Evolutionary conservation across 2,888 invertebrate genomes (phyloP).

Genomic region (Tholera decimalis): DNA sequence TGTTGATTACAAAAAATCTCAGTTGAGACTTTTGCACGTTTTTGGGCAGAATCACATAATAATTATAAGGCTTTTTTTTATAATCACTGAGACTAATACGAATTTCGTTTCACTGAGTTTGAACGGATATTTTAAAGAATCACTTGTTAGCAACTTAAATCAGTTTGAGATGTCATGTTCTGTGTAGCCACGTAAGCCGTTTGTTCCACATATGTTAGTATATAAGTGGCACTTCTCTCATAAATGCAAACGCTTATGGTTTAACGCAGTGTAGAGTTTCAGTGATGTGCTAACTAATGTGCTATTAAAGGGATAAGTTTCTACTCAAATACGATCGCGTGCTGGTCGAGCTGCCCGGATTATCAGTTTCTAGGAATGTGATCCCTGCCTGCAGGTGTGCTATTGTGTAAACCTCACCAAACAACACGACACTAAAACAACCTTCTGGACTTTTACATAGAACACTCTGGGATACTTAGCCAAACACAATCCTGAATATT

Average conservation of each 20-base stretch:
- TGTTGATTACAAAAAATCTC: conserved; percentile 2
- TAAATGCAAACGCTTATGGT: background rate
- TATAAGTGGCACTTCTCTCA: background rate
- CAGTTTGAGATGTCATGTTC: background rate
- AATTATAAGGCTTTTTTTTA: too few relatives aligned
- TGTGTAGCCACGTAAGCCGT: background rate
- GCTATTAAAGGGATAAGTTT: conserved; percentile 9
- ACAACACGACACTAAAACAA: too few relatives aligned
- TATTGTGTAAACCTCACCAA: background rate
- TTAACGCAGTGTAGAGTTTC: conserved; percentile 15
- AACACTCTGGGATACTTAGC: too few relatives aligned
- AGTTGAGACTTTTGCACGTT: background rate
- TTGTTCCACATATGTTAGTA: conserved; percentile 2
- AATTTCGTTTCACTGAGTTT: background rate
- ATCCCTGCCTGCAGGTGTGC: conserved; percentile 12
- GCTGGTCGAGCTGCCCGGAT: background rate
- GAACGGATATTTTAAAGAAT: background rate
- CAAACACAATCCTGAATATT: too few relatives aligned
- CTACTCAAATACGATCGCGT: conserved; percentile 26
- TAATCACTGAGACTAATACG: background rate
- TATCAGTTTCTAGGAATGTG: conserved; percentile 29
- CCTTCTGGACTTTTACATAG: too few relatives aligned
- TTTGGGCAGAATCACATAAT: background rate
- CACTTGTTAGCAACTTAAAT: background rate
- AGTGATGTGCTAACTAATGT: conserved; percentile 18